Evolutionary conservation across 1,140 invertebrate species (phyloP).

Genomic region (Drosophila nebulosa): DNA sequence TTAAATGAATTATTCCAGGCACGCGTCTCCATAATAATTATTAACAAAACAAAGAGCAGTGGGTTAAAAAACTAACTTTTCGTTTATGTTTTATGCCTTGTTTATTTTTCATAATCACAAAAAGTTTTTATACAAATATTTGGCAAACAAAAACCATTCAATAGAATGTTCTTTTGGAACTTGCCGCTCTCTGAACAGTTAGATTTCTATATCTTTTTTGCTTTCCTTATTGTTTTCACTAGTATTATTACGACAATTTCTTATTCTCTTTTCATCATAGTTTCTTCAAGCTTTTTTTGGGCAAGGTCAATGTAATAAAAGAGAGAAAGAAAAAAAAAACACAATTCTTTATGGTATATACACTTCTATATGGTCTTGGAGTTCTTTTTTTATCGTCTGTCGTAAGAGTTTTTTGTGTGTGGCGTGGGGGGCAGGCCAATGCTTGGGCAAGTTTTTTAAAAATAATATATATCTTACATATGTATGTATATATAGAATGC

Average conservation of each 20-base stretch:
- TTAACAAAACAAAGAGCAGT: slow-evolving; percentile 30
- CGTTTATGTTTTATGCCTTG: neutral
- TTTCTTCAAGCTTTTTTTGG: slow-evolving; percentile 50
- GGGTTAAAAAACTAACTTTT: slow-evolving; percentile 3
- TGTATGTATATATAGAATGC: neutral
- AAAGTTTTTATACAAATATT: neutral
- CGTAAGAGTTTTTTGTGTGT: neutral
- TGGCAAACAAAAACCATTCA: neutral
- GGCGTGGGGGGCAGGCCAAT: neutral
- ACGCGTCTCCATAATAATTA: slow-evolving; percentile 54
- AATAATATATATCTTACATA: slow-evolving; percentile 4
- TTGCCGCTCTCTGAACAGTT: neutral
- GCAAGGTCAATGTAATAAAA: slow-evolving; percentile 71
- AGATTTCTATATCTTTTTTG: neutral
- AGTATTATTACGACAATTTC: slow-evolving; percentile 1
- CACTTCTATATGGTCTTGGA: neutral
- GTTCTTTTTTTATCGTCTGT: slow-evolving; percentile 24
- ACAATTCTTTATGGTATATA: neutral
- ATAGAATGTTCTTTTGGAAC: neutral
- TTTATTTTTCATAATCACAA: neutral
- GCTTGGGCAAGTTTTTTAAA: slow-evolving; percentile 2
- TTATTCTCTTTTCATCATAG: slow-evolving; percentile 42
- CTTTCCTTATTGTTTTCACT: neutral
- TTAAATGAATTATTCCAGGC: slow-evolving; percentile 46
- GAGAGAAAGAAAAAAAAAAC: neutral